Evolutionary conservation across 1,140 invertebrate genomes (phyloP).

Genomic region (Sitodiplosis mosellana): DNA sequence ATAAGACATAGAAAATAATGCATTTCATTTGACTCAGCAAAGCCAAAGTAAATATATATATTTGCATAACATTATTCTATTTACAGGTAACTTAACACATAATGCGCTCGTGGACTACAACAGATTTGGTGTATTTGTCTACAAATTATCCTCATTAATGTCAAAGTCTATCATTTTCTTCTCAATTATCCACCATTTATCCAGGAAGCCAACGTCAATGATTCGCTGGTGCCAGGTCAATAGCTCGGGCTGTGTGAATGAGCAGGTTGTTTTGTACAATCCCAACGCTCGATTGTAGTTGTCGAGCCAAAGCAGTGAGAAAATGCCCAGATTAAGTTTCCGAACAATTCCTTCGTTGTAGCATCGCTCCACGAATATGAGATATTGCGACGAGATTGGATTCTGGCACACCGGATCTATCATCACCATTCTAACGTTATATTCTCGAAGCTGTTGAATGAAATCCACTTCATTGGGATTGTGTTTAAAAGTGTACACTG

Average conservation of each 20-base stretch:
- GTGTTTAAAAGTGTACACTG: conserved; percentile 26
- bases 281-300: conserved; percentile 43
- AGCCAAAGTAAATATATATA: no score
- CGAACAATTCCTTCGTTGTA: conserved; percentile 47
- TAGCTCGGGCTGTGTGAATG: conserved; percentile 43
- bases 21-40: no score
- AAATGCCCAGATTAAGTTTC: conserved; percentile 42
- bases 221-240: conserved; percentile 40
- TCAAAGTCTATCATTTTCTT: conserved; percentile 60
- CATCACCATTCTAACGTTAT: conserved; percentile 40
- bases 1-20: no score
- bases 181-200: conserved; percentile 50
- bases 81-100: no score
- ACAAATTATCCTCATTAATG: conserved; percentile 32
- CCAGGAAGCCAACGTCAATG: conserved; percentile 59
- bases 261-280: conserved; percentile 50
- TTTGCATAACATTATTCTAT: no score
- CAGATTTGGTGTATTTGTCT: no score
- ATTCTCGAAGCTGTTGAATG: conserved; percentile 33
- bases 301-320: conserved; percentile 56
- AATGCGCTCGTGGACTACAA: no score
- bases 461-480: conserved; percentile 50
- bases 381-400: conserved; percentile 37
- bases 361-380: conserved; percentile 39
- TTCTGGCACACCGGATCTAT: conserved; percentile 46